Percentiles rank a stretch among this genome's conserved stretches.
These are phyloP conservation scores for Odontesthes bonariensis DNA, from an alignment of 2,113 vertebrate genomes.

Conservation along the genomic window DNA sequence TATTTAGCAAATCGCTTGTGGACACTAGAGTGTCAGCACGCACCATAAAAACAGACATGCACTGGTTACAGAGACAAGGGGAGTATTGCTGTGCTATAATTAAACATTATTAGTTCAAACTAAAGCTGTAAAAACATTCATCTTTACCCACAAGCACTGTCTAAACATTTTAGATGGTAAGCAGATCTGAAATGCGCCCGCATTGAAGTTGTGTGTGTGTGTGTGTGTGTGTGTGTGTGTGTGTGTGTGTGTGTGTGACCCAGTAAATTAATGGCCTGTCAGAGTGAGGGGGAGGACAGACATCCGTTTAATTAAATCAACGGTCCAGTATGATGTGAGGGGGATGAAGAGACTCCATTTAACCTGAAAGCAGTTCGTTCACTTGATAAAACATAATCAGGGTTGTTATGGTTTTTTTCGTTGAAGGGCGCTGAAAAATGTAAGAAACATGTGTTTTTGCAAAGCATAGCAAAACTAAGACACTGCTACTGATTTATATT, in stretches of 20 bases:
- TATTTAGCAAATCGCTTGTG: no score
- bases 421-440: neutral
- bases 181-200: no score
- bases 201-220: neutral
- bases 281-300: slow-evolving; percentile 16
- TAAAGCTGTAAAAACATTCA: no score
- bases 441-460: neutral
- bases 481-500: neutral
- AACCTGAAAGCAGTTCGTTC: neutral
- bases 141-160: no score
- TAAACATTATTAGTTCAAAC: neutral
- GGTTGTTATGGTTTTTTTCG: neutral
- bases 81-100: no score
- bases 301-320: slow-evolving; percentile 44
- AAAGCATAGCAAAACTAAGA: neutral
- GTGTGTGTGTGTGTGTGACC: neutral
- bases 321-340: slow-evolving; percentile 6
- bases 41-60: no score
- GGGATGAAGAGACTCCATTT: neutral
- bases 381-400: neutral
- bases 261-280: slow-evolving; percentile 12
- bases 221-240: neutral
- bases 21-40: no score
- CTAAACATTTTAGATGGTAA: no score
- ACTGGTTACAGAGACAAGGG: no score